Base-by-base conservation (phyloP, 2,113 vertebrate species). In the Ciconia maguari region DNA sequence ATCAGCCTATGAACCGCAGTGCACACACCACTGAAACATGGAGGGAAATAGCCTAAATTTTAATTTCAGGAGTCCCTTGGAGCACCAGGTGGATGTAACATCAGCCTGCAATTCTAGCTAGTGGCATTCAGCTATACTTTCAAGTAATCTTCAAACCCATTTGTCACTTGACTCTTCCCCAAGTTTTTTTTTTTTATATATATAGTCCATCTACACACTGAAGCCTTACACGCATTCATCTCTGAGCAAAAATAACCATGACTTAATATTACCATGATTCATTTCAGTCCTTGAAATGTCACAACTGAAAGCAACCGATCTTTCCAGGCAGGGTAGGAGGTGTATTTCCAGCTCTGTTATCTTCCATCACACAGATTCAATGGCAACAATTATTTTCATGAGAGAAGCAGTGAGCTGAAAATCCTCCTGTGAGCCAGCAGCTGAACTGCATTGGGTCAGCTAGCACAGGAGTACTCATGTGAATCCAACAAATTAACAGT, bases 251-350 rank as follows among this genome's bases (percentile, higher is more conserved):
- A 96, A 96, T 92, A 96, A 69, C 66, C 34, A 66, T 83, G 93
- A 87, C 77, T 92, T 90, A 94, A 89, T 87, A 70, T 49, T 62
- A 83, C 6, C 19, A 24, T 51, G 60, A 92, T 87, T 83, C 49
- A 94, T 91, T 84, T 92, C 72, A 92, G 76, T 38, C 89, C 89
- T 94, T 92, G 69, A 94, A 95, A 94, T 90, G 64, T 77, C 86
- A 74, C 24, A 64, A 77, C 32, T 55, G 58, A 77, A 87, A 74
- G 14, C 20, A 54, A 71, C 8, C 1, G 1, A 57, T 83, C 76
- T 79, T 78, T 74, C 70, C 62, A 57, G 57, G 27, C 62, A 86
- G 54, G 11, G 49, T 18, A 80, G 88, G 26, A 76, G 70, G 44
- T 78, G 64, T 71, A 85, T 85, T 94, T 94, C 51, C 36, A 92